Percentiles rank a stretch among this genome's conserved stretches.
Evolutionary conservation across 1,140 invertebrate species (phyloP).

Genomic region (Trigoniulus corallinus): DNA sequence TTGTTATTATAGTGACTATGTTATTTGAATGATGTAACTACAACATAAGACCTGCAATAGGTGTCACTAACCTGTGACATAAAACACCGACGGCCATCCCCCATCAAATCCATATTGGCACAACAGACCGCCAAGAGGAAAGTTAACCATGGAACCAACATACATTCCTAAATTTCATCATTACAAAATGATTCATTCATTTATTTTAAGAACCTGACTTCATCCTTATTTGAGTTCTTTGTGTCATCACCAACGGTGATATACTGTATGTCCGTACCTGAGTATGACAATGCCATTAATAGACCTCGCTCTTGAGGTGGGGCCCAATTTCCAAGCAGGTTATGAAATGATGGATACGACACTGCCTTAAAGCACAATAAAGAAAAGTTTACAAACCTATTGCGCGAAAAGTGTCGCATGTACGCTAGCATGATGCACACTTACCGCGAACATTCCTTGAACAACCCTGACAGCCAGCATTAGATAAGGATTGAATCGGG

Average conservation of each 20-base stretch:
- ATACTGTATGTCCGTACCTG: slow-evolving; percentile 16
- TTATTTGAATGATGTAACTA: background rate
- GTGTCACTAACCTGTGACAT: slow-evolving; percentile 17
- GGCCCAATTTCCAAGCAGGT: slow-evolving; percentile 35
- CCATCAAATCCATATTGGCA: slow-evolving; percentile 24
- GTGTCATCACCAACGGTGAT: no score
- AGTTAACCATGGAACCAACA: slow-evolving; percentile 25
- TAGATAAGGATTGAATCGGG: slow-evolving; percentile 21
- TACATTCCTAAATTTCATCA: slow-evolving; percentile 12
- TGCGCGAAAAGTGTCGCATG: background rate
- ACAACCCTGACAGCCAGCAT: slow-evolving; percentile 25
- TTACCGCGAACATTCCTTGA: slow-evolving; percentile 25
- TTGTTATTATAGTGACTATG: background rate
- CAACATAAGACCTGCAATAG: background rate
- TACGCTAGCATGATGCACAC: background rate
- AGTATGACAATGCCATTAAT: slow-evolving; percentile 25
- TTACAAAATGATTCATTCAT: background rate
- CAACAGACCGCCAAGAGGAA: slow-evolving; percentile 25
- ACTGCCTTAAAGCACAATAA: slow-evolving; percentile 26
- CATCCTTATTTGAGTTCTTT: no score
- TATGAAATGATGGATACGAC: slow-evolving; percentile 34
- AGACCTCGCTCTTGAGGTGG: slow-evolving; percentile 28
- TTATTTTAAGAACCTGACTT: background rate
- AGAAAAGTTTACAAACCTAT: background rate
- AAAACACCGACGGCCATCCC: slow-evolving; percentile 30